A percentile compares a stretch with the other conserved stretches of the same genome.
phyloP scores from a whole-genome alignment of 2,888 invertebrate species.

The Ferrisia virgata region DNA sequence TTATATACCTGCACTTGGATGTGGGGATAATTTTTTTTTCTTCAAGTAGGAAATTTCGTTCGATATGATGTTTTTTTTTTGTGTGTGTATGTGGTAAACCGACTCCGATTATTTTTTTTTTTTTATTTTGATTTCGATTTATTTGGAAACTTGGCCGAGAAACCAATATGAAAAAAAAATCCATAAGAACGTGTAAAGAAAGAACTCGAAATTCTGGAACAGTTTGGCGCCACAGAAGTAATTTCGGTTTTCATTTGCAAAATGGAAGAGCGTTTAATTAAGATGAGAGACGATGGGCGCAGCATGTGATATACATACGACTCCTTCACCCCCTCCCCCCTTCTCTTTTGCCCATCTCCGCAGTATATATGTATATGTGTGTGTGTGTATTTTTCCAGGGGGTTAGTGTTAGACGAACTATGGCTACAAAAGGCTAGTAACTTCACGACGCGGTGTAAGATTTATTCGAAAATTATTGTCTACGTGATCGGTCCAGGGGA shows the following conservation, averaged over 20 bases:
- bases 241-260: not conserved
- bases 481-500: too few relatives aligned
- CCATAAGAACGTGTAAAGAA: not conserved
- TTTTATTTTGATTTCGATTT: not conserved
- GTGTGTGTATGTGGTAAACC: not conserved
- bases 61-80: constrained; percentile 22
- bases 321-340: not conserved
- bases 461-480: too few relatives aligned
- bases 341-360: not conserved
- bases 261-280: not conserved
- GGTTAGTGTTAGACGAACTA: not conserved
- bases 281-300: not conserved
- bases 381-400: not conserved
- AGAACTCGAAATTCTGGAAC: not conserved
- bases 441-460: too few relatives aligned
- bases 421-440: not conserved
- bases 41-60: constrained; percentile 35
- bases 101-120: not conserved
- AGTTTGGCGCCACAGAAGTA: not conserved
- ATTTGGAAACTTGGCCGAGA: not conserved
- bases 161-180: not conserved
- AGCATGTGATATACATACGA: not conserved
- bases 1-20: constrained; percentile 44
- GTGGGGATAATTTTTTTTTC: constrained; percentile 34
- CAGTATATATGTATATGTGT: too few relatives aligned